A percentile compares a stretch with the other conserved stretches of the same genome.
Conservation (phyloP, 2,113 vertebrate genomes). For the Archocentrus centrarchus region DNA sequence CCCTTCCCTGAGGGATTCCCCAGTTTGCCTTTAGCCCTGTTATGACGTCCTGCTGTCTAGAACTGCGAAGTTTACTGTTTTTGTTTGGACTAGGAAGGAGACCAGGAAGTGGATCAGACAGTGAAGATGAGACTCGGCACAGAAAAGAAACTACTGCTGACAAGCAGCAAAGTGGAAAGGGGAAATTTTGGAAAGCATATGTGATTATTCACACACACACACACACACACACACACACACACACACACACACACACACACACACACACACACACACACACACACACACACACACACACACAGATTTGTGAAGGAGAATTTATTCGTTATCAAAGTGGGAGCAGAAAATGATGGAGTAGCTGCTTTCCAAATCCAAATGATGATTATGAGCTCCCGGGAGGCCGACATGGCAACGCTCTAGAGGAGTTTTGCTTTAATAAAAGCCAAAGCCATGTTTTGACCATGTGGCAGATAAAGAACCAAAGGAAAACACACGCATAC, state of each 20-base stretch:
- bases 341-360: conserved; percentile 39
- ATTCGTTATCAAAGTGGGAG: conserved; percentile 21
- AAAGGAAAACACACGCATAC: conserved; percentile 40
- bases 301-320: conserved; percentile 11
- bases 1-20: conserved; percentile 56
- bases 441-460: conserved; percentile 53
- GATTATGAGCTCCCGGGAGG: conserved; percentile 24
- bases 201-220: conserved; percentile 4
- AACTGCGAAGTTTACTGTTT: conserved; percentile 21
- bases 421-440: conserved; percentile 55
- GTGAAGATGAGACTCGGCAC: conserved; percentile 54
- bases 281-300: background rate
- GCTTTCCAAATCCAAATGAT: conserved; percentile 34
- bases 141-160: conserved; percentile 53
- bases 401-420: conserved; percentile 38
- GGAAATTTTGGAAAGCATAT: conserved; percentile 31
- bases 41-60: conserved; percentile 21
- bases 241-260: background rate
- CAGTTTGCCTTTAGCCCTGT: conserved; percentile 12
- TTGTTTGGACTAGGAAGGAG: conserved; percentile 40
- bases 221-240: background rate
- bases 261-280: background rate
- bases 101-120: conserved; percentile 70
- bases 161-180: conserved; percentile 26
- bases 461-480: conserved; percentile 58